Evolutionary conservation across 1,140 invertebrate species (phyloP), one percentile per base, ranked within the genome.

Genomic region (Chlorops oryzae): DNA sequence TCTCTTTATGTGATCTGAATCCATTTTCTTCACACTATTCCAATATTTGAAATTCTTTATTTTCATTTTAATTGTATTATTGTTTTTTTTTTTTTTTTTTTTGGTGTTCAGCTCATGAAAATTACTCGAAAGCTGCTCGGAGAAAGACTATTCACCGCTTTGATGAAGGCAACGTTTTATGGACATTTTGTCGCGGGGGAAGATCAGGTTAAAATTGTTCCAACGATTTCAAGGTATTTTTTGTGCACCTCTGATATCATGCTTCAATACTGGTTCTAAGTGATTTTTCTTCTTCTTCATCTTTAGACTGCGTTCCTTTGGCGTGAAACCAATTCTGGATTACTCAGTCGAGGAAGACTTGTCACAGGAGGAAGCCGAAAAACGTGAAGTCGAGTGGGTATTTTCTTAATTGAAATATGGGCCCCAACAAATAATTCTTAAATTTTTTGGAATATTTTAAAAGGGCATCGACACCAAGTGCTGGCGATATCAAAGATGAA

Each of bases 331-430:
- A 2, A 98, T 99, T 70, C 82, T 98, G 23, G 96, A 99, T 74
- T 99, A 99, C 76, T 96, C 93, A 48, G 96, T 96, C 7, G 96
- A 99, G 74, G 92, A 97, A 69, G 96, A 99, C 72, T 77, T 99
- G 56, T 83, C 84, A n/a, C 82, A 90, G 60, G 88, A 92, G 59
- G 83, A 91, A 66, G 91, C 93, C 2, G 86, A 88, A 67, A 85
- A 91, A 68, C 81, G 87, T 55, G 93, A 96, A 84, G 83, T 95
- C 72, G 84, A 87, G 92, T 96, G 77, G 80, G 83, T 83, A 9
- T 27, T 39, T 3, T 38, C n/a, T 32, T 32, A 32, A 32, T n/a
- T n/a, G n/a, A n/a, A n/a, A n/a, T n/a, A n/a, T n/a, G n/a, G n/a
- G n/a, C n/a, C n/a, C n/a, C n/a, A 32, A 32, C 7, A 7, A 32